A percentile compares a stretch with the other conserved stretches of the same genome.
Conservation (phyloP, 2,888 invertebrate species). For the Plutella xylostella region DNA sequence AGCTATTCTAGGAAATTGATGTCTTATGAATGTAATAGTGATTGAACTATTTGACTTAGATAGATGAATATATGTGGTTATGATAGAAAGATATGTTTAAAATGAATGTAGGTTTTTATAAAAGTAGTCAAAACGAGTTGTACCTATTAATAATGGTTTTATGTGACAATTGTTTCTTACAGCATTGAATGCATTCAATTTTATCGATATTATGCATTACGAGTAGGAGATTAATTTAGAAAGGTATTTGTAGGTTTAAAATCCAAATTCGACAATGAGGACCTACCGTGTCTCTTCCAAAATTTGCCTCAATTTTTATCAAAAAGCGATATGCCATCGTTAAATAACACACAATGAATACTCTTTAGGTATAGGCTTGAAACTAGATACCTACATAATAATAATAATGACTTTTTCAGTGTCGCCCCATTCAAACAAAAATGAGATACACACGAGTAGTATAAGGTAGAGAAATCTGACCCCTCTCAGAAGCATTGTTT, state of each 20-base stretch:
- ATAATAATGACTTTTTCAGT: too few relatives aligned
- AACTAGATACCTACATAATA: too few relatives aligned
- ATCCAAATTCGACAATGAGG: constrained; percentile 53
- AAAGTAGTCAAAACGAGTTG: constrained; percentile 34
- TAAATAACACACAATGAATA: too few relatives aligned
- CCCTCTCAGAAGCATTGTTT: too few relatives aligned
- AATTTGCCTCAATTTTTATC: constrained; percentile 52
- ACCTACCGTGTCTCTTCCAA: constrained; percentile 42
- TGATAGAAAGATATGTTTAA: constrained; percentile 43
- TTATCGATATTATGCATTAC: constrained; percentile 26
- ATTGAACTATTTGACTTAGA: constrained; percentile 29
- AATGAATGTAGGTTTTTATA: constrained; percentile 29
- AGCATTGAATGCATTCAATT: constrained; percentile 49
- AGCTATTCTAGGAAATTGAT: too few relatives aligned
- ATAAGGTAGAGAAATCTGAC: too few relatives aligned
- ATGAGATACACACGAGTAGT: too few relatives aligned
- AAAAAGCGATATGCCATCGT: too few relatives aligned
- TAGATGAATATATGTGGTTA: constrained; percentile 56
- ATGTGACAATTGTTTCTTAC: constrained; percentile 20
- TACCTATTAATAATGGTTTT: constrained; percentile 21
- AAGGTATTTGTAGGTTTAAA: constrained; percentile 39
- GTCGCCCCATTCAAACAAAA: too few relatives aligned
- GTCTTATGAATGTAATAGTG: constrained; percentile 54
- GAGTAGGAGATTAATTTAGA: constrained; percentile 21
- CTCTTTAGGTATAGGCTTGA: too few relatives aligned